Percentiles rank a stretch among this genome's conserved stretches.
These are phyloP conservation scores for Himalopsyche tibetana DNA, from an alignment of 2,888 invertebrate genomes.

Conservation along the genomic window DNA sequence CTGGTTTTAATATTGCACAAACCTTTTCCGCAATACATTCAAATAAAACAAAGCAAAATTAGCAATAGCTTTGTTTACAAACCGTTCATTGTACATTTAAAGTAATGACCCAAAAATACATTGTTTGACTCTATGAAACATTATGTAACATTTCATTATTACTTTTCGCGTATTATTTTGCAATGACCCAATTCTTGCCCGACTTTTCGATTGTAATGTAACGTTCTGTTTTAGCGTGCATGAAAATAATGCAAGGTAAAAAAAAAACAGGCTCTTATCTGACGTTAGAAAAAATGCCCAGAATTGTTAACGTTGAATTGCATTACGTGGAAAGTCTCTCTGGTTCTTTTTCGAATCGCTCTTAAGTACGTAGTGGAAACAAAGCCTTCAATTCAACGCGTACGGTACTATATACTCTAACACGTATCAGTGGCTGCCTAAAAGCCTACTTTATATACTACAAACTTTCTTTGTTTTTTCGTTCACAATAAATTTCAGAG, in stretches of 20 bases:
- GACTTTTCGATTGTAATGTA: neutral
- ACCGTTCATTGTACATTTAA: no score
- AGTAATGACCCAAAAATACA: no score
- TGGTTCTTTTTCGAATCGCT: slow-evolving; percentile 2
- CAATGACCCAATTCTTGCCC: neutral
- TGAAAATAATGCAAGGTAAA: neutral
- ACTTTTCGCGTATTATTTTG: neutral
- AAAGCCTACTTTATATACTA: neutral
- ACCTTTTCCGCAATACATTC: no score
- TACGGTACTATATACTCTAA: neutral
- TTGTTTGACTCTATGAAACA: neutral
- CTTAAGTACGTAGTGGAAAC: slow-evolving; percentile 13
- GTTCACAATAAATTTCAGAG: no score
- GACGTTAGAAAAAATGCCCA: neutral
- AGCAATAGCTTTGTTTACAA: no score
- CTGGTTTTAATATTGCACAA: no score
- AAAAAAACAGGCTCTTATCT: neutral
- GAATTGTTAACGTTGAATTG: slow-evolving; percentile 25
- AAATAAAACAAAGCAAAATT: no score
- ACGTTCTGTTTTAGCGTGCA: neutral
- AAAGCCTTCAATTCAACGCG: slow-evolving; percentile 9
- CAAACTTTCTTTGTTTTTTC: neutral
- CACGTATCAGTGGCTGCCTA: slow-evolving; percentile 2
- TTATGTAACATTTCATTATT: neutral
- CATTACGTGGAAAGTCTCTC: slow-evolving; percentile 16